phyloP scores from a whole-genome alignment of 1,140 invertebrate genomes.

The Zaprionus nigranus region DNA sequence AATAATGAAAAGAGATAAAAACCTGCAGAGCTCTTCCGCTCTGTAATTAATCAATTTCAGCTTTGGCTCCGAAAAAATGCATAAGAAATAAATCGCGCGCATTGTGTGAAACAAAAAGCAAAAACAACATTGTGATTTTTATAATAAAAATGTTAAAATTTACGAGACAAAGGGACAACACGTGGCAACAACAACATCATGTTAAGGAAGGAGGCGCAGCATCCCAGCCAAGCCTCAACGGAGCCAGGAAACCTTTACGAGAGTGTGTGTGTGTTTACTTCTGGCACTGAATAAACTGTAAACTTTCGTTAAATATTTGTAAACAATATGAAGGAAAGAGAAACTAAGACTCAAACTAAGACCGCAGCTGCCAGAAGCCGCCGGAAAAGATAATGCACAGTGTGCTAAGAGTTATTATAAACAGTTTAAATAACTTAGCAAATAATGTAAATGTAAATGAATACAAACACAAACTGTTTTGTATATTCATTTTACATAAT shows the following conservation, averaged over 20 bases:
- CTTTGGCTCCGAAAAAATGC: constrained; percentile 44
- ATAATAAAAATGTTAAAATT: constrained; percentile 80
- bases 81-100: constrained; percentile 75
- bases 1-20: neutral
- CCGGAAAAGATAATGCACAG: constrained; percentile 29
- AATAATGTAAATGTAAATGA: too few relatives aligned
- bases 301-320: constrained; percentile 71
- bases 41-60: constrained; percentile 78
- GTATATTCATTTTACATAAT: neutral
- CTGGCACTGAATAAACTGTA: constrained; percentile 32
- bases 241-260: constrained; percentile 43
- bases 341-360: constrained; percentile 34
- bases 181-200: constrained; percentile 30
- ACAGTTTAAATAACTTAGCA: neutral
- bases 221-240: constrained; percentile 36
- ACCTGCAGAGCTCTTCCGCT: constrained; percentile 59
- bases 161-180: constrained; percentile 77
- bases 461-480: neutral
- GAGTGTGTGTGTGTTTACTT: constrained; percentile 32
- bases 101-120: constrained; percentile 56
- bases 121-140: constrained; percentile 42
- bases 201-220: constrained; percentile 8
- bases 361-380: constrained; percentile 43
- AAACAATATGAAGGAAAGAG: constrained; percentile 56
- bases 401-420: neutral